Base-by-base conservation (phyloP, 2,888 invertebrate genomes). In the Linnaemya tessellans region DNA sequence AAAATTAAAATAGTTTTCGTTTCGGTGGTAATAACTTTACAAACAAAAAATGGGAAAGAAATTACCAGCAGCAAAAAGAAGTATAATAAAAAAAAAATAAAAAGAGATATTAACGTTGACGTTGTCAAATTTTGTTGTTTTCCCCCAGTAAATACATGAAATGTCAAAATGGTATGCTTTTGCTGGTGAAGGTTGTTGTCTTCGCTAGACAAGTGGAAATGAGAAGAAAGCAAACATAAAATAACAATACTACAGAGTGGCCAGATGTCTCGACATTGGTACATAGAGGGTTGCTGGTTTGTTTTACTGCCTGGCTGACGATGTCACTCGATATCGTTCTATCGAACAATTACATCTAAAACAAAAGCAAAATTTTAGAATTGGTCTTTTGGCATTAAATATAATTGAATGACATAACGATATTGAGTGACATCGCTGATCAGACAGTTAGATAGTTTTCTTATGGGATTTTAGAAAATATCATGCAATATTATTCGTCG, bases 11-110 rank as follows among this genome's bases (percentile, higher is more conserved):
- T 75, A 81, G 84, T 51, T 83, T 78, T 82, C 73, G 79, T 79
- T 81, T 87, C 86, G 87, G 87, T 87, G 87, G 87, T 87, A 84
- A 80, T 70, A 85, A 82, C 85, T 84, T 81, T 74, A 71, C 81
- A 86, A 78, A 86, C 79, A 62, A 77, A 62, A 65, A 58, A 58
- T 43, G 46, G 56, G 79, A 80, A 83, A 77, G 70, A 79, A 75
- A 74, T 54, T 67, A 80, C 83, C 75, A 79, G 80, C 75, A 79
- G 70, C 70, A 71, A 67, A 78, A 82, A 81, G 30, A 71, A n/a
- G 13, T 62, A 22, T 58, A 2, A 65, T 68, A 35, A 70, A 75
- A 70, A 68, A 60, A 70, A 65, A 58, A 49, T 11, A 41, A 73
- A 79, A 85, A 85, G 65, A 70, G 60, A 65, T 71, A 74, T 71